phyloP scores from a whole-genome alignment of 2,888 invertebrate species.

The Drosophila pseudotakahashii region DNA sequence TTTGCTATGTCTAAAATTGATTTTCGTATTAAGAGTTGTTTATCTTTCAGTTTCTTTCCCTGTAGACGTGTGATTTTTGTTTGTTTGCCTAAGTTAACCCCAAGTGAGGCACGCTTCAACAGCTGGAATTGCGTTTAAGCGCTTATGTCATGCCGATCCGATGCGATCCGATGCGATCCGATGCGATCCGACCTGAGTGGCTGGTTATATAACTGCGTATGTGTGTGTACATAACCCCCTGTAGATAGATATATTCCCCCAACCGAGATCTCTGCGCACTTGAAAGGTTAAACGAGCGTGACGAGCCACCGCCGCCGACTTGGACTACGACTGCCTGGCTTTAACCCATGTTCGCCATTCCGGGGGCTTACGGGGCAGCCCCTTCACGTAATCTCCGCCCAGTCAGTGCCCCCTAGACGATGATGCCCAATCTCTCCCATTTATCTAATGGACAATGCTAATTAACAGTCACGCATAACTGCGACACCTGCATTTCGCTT shows the following conservation, averaged over 20 bases:
- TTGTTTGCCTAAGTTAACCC: slow-evolving; percentile 3
- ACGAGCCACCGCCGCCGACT: slow-evolving; percentile 39
- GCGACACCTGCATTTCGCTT: slow-evolving; percentile 33
- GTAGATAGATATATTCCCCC: not conserved
- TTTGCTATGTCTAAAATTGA: too few species aligned
- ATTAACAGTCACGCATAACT: slow-evolving; percentile 38
- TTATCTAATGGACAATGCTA: slow-evolving; percentile 40
- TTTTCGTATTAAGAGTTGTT: too few species aligned
- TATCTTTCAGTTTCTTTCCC: too few species aligned
- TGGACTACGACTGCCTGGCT: slow-evolving; percentile 33
- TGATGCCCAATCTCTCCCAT: slow-evolving; percentile 19
- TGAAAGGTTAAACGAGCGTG: slow-evolving; percentile 64
- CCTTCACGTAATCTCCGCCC: slow-evolving; percentile 25
- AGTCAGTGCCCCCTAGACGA: slow-evolving; percentile 23
- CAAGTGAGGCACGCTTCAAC: slow-evolving; percentile 45
- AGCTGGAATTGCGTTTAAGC: slow-evolving; percentile 42
- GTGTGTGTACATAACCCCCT: not conserved
- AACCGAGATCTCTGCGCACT: slow-evolving; percentile 44
- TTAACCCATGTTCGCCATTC: slow-evolving; percentile 11
- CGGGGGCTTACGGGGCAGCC: not conserved
- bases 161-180: slow-evolving; percentile 27
- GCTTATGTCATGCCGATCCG: slow-evolving; percentile 49
- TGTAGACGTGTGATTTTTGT: too few species aligned
- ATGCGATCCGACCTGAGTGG: slow-evolving; percentile 22
- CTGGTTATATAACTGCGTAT: not conserved